phyloP scores from a whole-genome alignment of 64 coral and sea anemone species.

The Actinia tenebrosa region DNA sequence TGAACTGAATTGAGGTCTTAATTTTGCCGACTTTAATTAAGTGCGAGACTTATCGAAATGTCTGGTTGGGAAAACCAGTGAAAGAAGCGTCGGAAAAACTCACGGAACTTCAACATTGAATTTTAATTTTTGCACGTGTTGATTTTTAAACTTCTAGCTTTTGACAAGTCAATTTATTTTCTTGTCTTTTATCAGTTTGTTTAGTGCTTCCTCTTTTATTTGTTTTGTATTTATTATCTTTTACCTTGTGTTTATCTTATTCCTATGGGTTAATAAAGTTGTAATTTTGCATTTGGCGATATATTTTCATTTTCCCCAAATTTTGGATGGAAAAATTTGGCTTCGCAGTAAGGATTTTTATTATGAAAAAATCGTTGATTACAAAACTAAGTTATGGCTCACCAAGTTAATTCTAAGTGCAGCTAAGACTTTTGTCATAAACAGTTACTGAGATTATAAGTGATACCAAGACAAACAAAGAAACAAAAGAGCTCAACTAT shows the following conservation, averaged over 20 bases:
- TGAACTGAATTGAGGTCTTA: too few relatives aligned
- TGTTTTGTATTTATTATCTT: neutral
- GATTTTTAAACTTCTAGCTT: too few relatives aligned
- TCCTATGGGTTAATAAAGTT: neutral
- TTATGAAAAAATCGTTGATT: neutral
- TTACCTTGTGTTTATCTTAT: neutral
- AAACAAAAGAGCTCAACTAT: constrained; percentile 1
- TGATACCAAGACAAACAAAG: neutral
- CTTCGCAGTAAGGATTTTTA: neutral
- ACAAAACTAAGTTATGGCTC: neutral
- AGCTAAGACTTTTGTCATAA: neutral
- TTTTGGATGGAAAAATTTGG: too few relatives aligned
- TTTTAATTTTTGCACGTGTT: too few relatives aligned
- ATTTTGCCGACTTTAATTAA: too few relatives aligned
- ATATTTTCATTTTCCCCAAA: neutral
- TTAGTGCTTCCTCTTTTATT: neutral
- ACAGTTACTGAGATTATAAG: neutral
- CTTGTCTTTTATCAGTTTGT: constrained; percentile 4
- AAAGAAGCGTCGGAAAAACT: too few relatives aligned
- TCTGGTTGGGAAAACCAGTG: too few relatives aligned
- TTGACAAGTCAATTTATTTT: neutral
- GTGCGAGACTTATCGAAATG: too few relatives aligned
- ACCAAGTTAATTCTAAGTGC: neutral
- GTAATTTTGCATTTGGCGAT: neutral
- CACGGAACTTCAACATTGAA: too few relatives aligned